phyloP scores from a whole-genome alignment of 2,888 invertebrate genomes.

The Ophion slaviceki region DNA sequence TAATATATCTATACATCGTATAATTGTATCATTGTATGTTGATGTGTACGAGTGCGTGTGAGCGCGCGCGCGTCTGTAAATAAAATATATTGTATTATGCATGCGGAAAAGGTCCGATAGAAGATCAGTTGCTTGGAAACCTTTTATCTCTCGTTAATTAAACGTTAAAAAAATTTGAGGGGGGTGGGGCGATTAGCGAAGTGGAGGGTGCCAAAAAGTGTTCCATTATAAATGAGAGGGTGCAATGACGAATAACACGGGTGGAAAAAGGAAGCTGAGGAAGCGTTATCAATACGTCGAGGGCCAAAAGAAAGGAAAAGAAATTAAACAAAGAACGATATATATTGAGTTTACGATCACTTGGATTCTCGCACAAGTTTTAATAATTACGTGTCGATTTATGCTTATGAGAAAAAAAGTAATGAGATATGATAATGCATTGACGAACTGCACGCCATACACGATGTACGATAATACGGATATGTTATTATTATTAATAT shows the following conservation, averaged over 20 bases:
- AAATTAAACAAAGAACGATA: slow-evolving; percentile 25
- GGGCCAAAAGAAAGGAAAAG: slow-evolving; percentile 28
- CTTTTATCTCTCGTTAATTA: slow-evolving; percentile 35
- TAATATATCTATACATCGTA: slow-evolving; percentile 21
- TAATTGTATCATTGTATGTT: slow-evolving; percentile 56
- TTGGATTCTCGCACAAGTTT: slow-evolving; percentile 50
- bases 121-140: slow-evolving; percentile 29
- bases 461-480: slow-evolving; percentile 32
- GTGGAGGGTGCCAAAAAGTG: slow-evolving; percentile 72
- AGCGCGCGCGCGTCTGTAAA: slow-evolving; percentile 9
- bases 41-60: background rate
- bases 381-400: slow-evolving; percentile 41
- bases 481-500: slow-evolving; percentile 29
- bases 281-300: slow-evolving; percentile 55
- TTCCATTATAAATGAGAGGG: slow-evolving; percentile 66
- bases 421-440: slow-evolving; percentile 31
- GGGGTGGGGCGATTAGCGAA: slow-evolving; percentile 53
- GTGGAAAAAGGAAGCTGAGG: slow-evolving; percentile 10
- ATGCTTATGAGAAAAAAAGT: slow-evolving; percentile 34
- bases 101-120: slow-evolving; percentile 37
- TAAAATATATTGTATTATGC: slow-evolving; percentile 44
- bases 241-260: slow-evolving; percentile 48
- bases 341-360: slow-evolving; percentile 49
- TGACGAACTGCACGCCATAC: slow-evolving; percentile 37
- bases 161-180: slow-evolving; percentile 51